Percentiles rank a stretch among this genome's conserved stretches.
These are phyloP conservation scores for Emys orbicularis DNA, from an alignment of 2,797 vertebrate genomes.

Conservation along the genomic window DNA sequence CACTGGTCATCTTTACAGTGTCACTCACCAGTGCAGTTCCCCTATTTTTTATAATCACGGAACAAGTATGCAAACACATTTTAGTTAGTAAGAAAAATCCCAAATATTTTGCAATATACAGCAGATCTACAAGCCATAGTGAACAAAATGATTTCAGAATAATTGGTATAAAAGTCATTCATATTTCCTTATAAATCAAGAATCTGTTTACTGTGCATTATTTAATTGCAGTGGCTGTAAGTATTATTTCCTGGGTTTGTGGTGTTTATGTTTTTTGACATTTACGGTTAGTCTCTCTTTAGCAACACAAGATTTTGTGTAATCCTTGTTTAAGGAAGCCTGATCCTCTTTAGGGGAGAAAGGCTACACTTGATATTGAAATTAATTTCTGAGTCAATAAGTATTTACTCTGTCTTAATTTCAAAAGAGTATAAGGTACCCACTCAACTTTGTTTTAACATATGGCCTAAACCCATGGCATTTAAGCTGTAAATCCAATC, in stretches of 20 bases:
- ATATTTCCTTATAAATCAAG: not conserved
- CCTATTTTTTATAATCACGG: not conserved
- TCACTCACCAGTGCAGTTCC: not conserved
- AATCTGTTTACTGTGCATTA: not conserved
- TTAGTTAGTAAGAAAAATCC: not conserved
- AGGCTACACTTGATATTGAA: not conserved
- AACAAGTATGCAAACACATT: not conserved
- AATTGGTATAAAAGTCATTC: not conserved
- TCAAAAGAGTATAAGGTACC: not conserved
- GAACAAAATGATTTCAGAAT: conserved; percentile 1
- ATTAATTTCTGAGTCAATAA: not conserved
- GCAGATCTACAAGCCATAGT: not conserved
- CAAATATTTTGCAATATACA: not conserved
- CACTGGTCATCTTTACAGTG: not conserved
- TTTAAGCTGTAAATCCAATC: not conserved
- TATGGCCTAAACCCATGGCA: not conserved
- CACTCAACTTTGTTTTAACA: not conserved
- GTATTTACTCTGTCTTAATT: not conserved
- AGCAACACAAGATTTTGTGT: not conserved
- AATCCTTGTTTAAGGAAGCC: not conserved
- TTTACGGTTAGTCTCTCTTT: not conserved
- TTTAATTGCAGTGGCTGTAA: not conserved
- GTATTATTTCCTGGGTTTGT: not conserved
- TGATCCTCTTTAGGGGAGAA: not conserved
- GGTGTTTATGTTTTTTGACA: not conserved